Evolutionary conservation across 2,113 vertebrate species (phyloP).

Genomic region (Onychorhynchus coronatus): DNA sequence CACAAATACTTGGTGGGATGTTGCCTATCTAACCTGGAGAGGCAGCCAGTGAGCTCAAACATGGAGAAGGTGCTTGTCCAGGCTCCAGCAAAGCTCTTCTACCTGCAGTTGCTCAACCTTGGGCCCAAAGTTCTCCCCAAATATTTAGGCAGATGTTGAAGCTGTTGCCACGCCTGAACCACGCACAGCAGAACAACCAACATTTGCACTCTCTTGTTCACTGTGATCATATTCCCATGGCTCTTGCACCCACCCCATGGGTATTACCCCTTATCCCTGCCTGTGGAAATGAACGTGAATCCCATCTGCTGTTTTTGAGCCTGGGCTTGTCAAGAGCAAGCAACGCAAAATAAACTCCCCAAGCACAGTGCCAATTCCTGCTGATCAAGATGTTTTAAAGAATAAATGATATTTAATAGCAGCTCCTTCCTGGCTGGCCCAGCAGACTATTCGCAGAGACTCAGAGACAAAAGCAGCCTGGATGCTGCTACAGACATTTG

Average conservation of each 20-base stretch:
- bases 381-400: conserved; percentile 17
- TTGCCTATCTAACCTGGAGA: background rate
- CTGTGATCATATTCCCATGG: rapidly evolving
- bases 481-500: background rate
- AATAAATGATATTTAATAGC: conserved; percentile 12
- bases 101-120: background rate
- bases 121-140: background rate
- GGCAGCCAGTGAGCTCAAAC: background rate
- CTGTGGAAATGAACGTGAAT: background rate
- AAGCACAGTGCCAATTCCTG: background rate
- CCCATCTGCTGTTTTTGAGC: background rate
- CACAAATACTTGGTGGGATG: background rate
- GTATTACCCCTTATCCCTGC: background rate
- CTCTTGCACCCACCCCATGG: background rate
- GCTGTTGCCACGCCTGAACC: background rate
- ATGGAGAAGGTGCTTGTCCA: background rate
- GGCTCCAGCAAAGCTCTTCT: background rate
- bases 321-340: background rate
- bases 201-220: background rate
- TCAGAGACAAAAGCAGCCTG: background rate
- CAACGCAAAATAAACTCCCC: background rate
- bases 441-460: background rate
- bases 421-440: background rate
- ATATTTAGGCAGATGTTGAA: background rate
- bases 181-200: background rate